Evolutionary conservation across 2,888 invertebrate genomes (phyloP), one percentile per base, ranked within the genome.

Genomic region (Hypselothyrea guttata): DNA sequence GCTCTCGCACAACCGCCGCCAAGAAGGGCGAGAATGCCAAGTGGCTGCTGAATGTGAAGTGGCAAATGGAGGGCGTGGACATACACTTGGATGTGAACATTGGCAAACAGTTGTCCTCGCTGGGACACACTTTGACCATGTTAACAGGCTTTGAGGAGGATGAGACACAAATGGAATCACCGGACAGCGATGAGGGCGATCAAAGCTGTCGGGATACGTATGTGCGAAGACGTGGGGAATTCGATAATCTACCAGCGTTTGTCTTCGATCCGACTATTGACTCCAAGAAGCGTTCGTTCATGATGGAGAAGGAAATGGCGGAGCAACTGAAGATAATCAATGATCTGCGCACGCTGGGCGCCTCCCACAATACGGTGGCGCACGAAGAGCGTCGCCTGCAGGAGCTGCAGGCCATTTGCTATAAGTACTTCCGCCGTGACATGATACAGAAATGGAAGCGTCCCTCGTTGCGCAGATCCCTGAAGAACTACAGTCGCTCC

Each of bases 11-110:
- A 0, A 94, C 96, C 48, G 96, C 97, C 7, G 95, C 96, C 30
- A 96, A 96, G 88, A 95, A 94, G 63, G 57, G 88, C 93, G 96
- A 96, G 89, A 97, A 98, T 90, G 98, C 99, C 2, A 98, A 99
- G 88, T 99, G 99, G 99, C 94, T 98, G 86, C 91, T 99, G 56
- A 98, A 98, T 90, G 98, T 99, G 0, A 95, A 97, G 69, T 99
- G 99, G 98, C 96, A 98, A 91, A 99, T 99, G 99, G 97, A 98
- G 89, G 99, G 99, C 45, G 97, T 98, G 7, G 98, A 98, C 87
- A 97, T 98, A 70, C 97, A 98, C 89, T 91, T 98, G 53, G 98
- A 98, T 90, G 96, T 97, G 0, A 97, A 96, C 88, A 97, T 99
- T 37, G 99, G 99, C 48, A 98, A 98, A 89, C 96, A 98, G 86